Evolutionary conservation across 2,113 vertebrate species (phyloP).

Genomic region (Progne subis): DNA sequence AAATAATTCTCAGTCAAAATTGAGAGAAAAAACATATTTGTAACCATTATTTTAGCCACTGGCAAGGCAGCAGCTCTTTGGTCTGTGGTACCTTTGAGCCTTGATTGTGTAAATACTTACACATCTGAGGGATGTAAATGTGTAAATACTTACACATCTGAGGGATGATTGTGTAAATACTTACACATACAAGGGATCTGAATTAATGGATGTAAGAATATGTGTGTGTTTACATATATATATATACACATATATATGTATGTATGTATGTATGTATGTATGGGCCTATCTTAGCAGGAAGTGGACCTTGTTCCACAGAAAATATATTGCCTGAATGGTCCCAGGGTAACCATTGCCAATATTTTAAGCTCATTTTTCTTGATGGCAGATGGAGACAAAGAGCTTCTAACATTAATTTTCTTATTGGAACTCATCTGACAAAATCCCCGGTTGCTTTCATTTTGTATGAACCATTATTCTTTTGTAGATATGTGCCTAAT

Average conservation of each 20-base stretch:
- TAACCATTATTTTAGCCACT: neutral
- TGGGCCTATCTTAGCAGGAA: neutral
- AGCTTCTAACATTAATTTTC: slow-evolving; percentile 28
- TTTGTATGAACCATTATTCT: neutral
- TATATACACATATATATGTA: neutral
- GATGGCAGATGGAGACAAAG: slow-evolving; percentile 37
- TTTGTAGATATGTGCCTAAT: neutral
- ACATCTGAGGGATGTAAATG: neutral
- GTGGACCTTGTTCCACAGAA: neutral
- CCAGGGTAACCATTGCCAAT: neutral
- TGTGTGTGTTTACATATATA: fast-evolving
- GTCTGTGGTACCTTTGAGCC: neutral
- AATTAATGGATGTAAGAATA: neutral
- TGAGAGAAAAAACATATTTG: neutral
- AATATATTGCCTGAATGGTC: neutral
- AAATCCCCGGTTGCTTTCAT: neutral
- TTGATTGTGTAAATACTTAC: neutral
- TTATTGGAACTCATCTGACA: slow-evolving; percentile 41
- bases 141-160: neutral
- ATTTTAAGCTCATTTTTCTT: slow-evolving; percentile 8
- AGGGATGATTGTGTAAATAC: too few relatives aligned
- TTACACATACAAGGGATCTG: neutral
- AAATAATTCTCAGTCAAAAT: neutral
- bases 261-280: too few relatives aligned
- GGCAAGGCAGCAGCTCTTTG: neutral